A percentile compares a stretch with the other conserved stretches of the same genome.
phyloP scores from a whole-genome alignment of 64 coral and sea anemone genomes.

The Stichodactyla mertensii region DNA sequence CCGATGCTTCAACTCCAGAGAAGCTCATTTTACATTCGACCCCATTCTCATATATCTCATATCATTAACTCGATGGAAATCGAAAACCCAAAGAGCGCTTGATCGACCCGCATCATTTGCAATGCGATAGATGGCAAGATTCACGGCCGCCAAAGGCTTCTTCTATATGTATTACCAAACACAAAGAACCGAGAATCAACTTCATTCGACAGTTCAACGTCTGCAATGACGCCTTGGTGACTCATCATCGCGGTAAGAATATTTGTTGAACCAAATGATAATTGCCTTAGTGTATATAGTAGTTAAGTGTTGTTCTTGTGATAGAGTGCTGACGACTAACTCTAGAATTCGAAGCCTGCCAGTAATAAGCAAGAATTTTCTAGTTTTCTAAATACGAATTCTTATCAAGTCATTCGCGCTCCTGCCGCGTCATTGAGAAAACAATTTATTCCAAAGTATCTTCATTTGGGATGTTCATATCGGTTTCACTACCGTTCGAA shows the following conservation, averaged over 20 bases:
- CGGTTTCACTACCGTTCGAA: not conserved
- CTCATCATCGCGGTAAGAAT: constrained; percentile 18
- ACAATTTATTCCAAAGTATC: not conserved
- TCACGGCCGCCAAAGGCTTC: not conserved
- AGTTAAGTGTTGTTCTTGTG: constrained; percentile 21
- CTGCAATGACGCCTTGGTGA: not conserved
- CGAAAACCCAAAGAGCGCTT: constrained; percentile 53
- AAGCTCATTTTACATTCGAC: constrained; percentile 90
- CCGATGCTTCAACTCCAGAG: constrained; percentile 55
- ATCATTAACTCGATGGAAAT: constrained; percentile 84
- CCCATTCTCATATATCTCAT: constrained; percentile 94
- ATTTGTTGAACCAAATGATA: constrained; percentile 3
- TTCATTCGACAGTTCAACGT: not conserved
- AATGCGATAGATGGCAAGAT: constrained; percentile 8
- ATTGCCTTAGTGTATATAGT: constrained; percentile 1
- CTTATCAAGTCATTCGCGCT: not conserved
- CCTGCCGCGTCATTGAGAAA: not conserved
- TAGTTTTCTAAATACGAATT: not conserved
- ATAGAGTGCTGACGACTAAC: constrained; percentile 25
- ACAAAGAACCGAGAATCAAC: not conserved
- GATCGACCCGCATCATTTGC: constrained; percentile 12
- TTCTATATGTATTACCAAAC: not conserved
- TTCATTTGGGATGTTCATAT: constrained; percentile 14
- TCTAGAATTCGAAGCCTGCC: not conserved
- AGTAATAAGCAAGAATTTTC: not conserved